These are phyloP conservation scores for Chrysolina haemoptera DNA, from an alignment of 2,888 invertebrate species.

Conservation along the genomic window DNA sequence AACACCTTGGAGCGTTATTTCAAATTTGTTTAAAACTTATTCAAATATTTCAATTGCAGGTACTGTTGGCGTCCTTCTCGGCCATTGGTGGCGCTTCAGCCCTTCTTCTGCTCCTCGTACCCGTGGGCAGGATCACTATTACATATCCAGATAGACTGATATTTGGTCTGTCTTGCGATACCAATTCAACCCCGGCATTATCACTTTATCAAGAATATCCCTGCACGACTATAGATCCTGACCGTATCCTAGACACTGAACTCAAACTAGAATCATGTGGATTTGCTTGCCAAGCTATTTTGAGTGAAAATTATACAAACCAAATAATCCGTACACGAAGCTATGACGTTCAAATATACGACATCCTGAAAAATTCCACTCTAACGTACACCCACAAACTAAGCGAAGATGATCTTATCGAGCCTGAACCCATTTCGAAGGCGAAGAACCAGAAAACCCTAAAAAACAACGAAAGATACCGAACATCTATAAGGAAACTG, in stretches of 20 bases:
- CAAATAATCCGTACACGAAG: slow-evolving; percentile 71
- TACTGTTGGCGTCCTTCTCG: slow-evolving; percentile 79
- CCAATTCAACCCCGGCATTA: slow-evolving; percentile 60
- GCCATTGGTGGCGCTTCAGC: slow-evolving; percentile 79
- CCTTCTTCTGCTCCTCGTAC: slow-evolving; percentile 79
- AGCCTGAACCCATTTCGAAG: slow-evolving; percentile 56
- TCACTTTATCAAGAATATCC: slow-evolving; percentile 71
- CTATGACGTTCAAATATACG: slow-evolving; percentile 73
- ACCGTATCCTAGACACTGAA: slow-evolving; percentile 66
- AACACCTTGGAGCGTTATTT: background rate
- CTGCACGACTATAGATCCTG: slow-evolving; percentile 69
- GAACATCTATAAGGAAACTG: slow-evolving; percentile 74
- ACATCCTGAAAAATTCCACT: slow-evolving; percentile 63
- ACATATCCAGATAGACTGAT: slow-evolving; percentile 77
- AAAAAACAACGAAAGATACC: slow-evolving; percentile 74
- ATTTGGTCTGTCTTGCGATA: slow-evolving; percentile 73
- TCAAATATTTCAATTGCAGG: slow-evolving; percentile 68
- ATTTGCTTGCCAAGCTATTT: slow-evolving; percentile 73
- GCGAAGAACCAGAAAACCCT: slow-evolving; percentile 73
- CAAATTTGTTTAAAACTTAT: background rate
- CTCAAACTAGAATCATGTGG: slow-evolving; percentile 74
- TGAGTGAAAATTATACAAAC: slow-evolving; percentile 69
- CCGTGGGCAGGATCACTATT: slow-evolving; percentile 79
- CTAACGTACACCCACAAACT: slow-evolving; percentile 68
- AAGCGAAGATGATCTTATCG: slow-evolving; percentile 51